phyloP scores from a whole-genome alignment of 2,797 vertebrate species.

The Melanotaenia nigrans region DNA sequence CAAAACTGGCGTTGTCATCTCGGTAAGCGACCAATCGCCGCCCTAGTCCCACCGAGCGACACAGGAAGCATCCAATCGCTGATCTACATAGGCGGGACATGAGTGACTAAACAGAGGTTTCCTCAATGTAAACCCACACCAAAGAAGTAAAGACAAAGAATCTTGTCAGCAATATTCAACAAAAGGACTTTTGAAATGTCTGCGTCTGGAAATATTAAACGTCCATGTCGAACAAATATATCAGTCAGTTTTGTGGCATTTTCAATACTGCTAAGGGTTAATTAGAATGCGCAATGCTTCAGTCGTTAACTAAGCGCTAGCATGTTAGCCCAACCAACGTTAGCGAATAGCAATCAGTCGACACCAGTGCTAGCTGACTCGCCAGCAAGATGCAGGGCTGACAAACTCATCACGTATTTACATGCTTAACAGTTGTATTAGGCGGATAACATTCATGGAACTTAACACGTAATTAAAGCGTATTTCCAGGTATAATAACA shows the following conservation, averaged over 20 bases:
- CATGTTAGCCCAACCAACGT: conserved; percentile 71
- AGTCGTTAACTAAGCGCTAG: conserved; percentile 70
- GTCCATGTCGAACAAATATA: background rate
- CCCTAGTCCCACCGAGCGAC: conserved; percentile 57
- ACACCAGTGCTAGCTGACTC: conserved; percentile 52
- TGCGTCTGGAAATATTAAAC: rapidly evolving
- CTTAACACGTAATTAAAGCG: background rate
- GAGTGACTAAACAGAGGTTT: conserved; percentile 70
- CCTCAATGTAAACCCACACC: conserved; percentile 79
- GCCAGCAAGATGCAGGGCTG: conserved; percentile 32
- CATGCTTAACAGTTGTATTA: conserved; percentile 11
- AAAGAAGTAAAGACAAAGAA: conserved; percentile 82
- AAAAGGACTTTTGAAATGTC: background rate
- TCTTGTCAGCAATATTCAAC: conserved; percentile 14
- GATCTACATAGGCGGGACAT: conserved; percentile 66
- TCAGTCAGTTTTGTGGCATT: background rate
- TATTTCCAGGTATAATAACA: conserved; percentile 57
- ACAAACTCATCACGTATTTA: conserved; percentile 42
- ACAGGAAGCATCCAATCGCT: conserved; percentile 64
- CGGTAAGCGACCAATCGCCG: conserved; percentile 76
- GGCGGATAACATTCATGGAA: background rate
- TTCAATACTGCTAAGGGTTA: conserved; percentile 40
- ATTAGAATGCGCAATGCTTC: conserved; percentile 77
- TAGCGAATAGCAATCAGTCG: conserved; percentile 59
- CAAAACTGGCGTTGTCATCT: conserved; percentile 79